These are phyloP conservation scores for Pyrocoelia pectoralis DNA, from an alignment of 2,888 invertebrate genomes.

Conservation along the genomic window DNA sequence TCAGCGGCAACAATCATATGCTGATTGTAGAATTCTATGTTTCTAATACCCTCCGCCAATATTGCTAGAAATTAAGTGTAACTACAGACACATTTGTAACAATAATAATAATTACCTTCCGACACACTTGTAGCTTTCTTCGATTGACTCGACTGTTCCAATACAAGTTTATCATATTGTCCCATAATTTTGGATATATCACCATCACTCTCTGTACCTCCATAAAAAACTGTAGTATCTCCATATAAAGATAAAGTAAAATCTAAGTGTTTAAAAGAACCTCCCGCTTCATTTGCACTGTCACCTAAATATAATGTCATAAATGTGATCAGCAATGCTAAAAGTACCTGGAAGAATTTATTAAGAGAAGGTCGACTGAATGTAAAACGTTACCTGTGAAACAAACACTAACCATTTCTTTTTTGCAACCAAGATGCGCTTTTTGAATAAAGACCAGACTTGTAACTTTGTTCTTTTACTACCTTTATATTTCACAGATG, in stretches of 20 bases:
- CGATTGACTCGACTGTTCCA: slow-evolving; percentile 40
- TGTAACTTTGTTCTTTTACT: slow-evolving; percentile 1
- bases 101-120: slow-evolving; percentile 34
- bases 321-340: slow-evolving; percentile 42
- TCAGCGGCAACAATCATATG: slow-evolving; percentile 62
- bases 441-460: slow-evolving; percentile 8
- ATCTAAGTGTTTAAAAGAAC: slow-evolving; percentile 46
- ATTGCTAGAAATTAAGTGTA: slow-evolving; percentile 59
- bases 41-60: slow-evolving; percentile 53
- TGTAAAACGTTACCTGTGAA: slow-evolving; percentile 15
- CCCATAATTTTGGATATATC: slow-evolving; percentile 30
- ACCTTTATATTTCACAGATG: slow-evolving; percentile 10
- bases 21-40: slow-evolving; percentile 60
- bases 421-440: slow-evolving; percentile 14
- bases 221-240: slow-evolving; percentile 50
- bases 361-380: not conserved
- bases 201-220: slow-evolving; percentile 26
- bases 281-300: slow-evolving; percentile 36
- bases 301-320: slow-evolving; percentile 52
- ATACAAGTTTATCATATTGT: slow-evolving; percentile 42
- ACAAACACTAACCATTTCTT: slow-evolving; percentile 14
- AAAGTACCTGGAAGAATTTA: not conserved
- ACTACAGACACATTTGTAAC: not conserved
- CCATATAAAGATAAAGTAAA: slow-evolving; percentile 54
- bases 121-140: slow-evolving; percentile 41